Conservation (phyloP, 2,888 invertebrate species). For the Latheticus oryzae region DNA sequence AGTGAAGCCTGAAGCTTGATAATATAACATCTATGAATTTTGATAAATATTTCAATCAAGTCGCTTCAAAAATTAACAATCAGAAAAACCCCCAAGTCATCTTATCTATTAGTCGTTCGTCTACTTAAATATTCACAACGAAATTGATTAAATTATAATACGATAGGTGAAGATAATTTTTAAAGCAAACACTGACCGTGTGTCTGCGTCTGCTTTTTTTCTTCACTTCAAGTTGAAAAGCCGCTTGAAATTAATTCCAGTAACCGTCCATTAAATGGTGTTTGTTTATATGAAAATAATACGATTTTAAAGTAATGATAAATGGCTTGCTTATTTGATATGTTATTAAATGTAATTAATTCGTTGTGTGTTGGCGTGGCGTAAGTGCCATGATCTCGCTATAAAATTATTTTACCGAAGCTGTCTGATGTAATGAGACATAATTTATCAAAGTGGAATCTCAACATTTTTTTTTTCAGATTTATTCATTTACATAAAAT, state of each 20-base stretch:
- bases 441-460: conserved; percentile 37
- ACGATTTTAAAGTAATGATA: conserved; percentile 41
- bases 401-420: conserved; percentile 38
- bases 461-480: too few species aligned
- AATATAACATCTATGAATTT: too few species aligned
- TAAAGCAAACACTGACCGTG: conserved; percentile 26
- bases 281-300: conserved; percentile 38
- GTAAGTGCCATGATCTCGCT: conserved; percentile 28
- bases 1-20: too few species aligned
- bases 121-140: conserved; percentile 32
- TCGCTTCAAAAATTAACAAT: conserved; percentile 29
- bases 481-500: too few species aligned
- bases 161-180: conserved; percentile 37
- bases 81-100: conserved; percentile 42
- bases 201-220: conserved; percentile 14
- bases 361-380: conserved; percentile 40
- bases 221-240: too few species aligned
- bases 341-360: conserved; percentile 43
- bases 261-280: conserved; percentile 29
- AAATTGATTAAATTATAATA: conserved; percentile 41
- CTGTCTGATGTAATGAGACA: conserved; percentile 37
- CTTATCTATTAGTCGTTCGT: conserved; percentile 44
- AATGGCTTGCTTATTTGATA: conserved; percentile 39
- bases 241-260: conserved; percentile 31
- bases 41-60: conserved; percentile 36